Evolutionary conservation across 2,113 vertebrate genomes (phyloP).

Genomic region (Prinia subflava): DNA sequence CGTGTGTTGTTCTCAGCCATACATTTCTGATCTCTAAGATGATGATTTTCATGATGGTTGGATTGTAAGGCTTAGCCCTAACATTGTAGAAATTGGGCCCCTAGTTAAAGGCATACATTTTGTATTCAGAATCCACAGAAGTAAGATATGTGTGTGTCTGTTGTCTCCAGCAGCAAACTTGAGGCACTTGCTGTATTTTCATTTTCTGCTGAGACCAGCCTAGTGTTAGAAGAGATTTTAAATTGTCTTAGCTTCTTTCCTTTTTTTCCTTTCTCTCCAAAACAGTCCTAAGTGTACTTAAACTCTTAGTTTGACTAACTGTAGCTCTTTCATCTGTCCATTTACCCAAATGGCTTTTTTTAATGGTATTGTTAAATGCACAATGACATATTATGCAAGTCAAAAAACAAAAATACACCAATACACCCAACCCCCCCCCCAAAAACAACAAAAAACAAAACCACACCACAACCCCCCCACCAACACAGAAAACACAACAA

Average conservation of each 20-base stretch:
- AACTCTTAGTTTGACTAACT: not conserved
- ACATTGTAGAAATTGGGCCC: not conserved
- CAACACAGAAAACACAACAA: not conserved
- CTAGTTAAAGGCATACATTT: not conserved
- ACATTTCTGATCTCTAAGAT: not conserved
- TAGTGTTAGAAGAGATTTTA: not conserved
- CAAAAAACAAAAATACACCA: fast-evolving
- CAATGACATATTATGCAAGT: not conserved
- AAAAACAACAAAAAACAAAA: not conserved
- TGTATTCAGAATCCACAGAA: not conserved
- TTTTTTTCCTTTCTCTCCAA: not conserved
- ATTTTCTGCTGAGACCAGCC: not conserved
- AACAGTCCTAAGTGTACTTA: not conserved
- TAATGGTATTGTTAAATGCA: not conserved
- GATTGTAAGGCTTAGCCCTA: not conserved
- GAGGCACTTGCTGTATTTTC: not conserved
- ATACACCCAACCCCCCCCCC: fast-evolving
- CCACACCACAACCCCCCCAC: too few species aligned
- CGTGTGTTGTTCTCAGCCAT: not conserved
- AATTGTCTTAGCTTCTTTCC: not conserved
- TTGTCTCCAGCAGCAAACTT: not conserved
- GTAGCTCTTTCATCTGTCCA: not conserved
- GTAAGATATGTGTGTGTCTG: not conserved
- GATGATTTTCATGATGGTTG: not conserved
- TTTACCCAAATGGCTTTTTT: not conserved